Conservation (phyloP, 2,113 vertebrate species). For the Elachura formosa region DNA sequence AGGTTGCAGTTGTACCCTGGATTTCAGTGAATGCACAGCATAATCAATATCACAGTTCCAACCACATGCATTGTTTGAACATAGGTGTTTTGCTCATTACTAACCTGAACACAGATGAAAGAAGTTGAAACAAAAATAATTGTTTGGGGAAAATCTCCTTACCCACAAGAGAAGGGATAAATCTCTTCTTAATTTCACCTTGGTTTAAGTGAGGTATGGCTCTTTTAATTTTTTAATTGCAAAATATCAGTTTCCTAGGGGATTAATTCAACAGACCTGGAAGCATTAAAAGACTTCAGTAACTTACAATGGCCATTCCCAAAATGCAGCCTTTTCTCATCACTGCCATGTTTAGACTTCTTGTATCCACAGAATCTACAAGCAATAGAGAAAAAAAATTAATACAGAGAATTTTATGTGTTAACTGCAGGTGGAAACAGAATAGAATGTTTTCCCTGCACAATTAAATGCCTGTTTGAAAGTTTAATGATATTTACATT, state of each 20-base stretch:
- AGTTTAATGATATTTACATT: slow-evolving; percentile 69
- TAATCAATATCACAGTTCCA: neutral
- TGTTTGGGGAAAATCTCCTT: slow-evolving; percentile 11
- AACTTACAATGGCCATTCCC: slow-evolving; percentile 95
- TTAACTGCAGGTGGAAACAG: slow-evolving; percentile 38
- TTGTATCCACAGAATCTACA: slow-evolving; percentile 92
- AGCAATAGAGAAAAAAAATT: slow-evolving; percentile 40
- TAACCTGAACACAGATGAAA: slow-evolving; percentile 26
- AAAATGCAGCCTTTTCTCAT: slow-evolving; percentile 96
- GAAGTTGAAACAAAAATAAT: slow-evolving; percentile 26
- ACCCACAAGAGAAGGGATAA: neutral
- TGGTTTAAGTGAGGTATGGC: neutral
- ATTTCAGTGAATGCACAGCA: neutral
- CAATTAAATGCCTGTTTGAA: slow-evolving; percentile 69
- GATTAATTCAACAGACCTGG: neutral
- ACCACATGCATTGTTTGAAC: neutral
- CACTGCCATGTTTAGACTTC: slow-evolving; percentile 89
- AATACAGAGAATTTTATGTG: slow-evolving; percentile 6
- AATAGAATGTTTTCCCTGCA: slow-evolving; percentile 42
- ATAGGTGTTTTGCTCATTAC: neutral
- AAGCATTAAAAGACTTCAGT: neutral
- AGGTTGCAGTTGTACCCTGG: neutral
- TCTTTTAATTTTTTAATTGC: neutral
- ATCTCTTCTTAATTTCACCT: slow-evolving; percentile 11
- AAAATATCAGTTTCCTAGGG: neutral